Percentiles rank a stretch among this genome's conserved stretches.
Conservation (phyloP, 2,888 invertebrate genomes). For the Mellilla xanthometata region DNA sequence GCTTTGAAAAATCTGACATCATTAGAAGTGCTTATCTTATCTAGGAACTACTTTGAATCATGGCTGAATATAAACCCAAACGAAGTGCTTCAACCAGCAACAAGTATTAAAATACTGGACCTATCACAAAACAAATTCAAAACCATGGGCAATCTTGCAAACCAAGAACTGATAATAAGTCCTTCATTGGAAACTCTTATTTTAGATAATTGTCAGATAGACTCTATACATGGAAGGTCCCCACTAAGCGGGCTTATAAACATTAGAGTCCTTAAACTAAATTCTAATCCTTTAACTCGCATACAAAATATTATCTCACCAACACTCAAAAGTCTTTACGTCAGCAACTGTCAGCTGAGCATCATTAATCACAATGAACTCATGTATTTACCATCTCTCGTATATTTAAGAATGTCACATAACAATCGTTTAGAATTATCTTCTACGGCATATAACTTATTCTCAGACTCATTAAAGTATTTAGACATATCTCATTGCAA, state of each 20-base stretch:
- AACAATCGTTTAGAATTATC: constrained; percentile 82
- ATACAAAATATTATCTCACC: constrained; percentile 74
- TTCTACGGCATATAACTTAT: constrained; percentile 58
- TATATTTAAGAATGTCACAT: constrained; percentile 83
- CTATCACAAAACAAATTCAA: constrained; percentile 85
- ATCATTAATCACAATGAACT: constrained; percentile 78
- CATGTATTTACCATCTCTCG: constrained; percentile 80
- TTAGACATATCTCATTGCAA: constrained; percentile 85
- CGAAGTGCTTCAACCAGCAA: constrained; percentile 69
- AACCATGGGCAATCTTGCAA: constrained; percentile 73
- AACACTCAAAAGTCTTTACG: constrained; percentile 77
- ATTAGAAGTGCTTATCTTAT: constrained; percentile 84
- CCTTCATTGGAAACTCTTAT: constrained; percentile 81
- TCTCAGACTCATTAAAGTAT: constrained; percentile 76
- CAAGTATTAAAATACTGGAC: constrained; percentile 81
- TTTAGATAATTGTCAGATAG: constrained; percentile 84
- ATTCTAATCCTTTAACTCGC: constrained; percentile 74
- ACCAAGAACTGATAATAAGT: constrained; percentile 80
- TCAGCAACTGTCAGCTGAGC: constrained; percentile 82
- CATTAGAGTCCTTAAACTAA: constrained; percentile 78
- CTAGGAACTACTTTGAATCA: constrained; percentile 83
- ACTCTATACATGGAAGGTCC: constrained; percentile 73
- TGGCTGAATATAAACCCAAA: constrained; percentile 83
- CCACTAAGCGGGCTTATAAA: constrained; percentile 75
- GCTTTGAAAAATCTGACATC: constrained; percentile 78